Evolutionary conservation across 2,797 vertebrate genomes (phyloP).

Genomic region (Poliocrania exsul): DNA sequence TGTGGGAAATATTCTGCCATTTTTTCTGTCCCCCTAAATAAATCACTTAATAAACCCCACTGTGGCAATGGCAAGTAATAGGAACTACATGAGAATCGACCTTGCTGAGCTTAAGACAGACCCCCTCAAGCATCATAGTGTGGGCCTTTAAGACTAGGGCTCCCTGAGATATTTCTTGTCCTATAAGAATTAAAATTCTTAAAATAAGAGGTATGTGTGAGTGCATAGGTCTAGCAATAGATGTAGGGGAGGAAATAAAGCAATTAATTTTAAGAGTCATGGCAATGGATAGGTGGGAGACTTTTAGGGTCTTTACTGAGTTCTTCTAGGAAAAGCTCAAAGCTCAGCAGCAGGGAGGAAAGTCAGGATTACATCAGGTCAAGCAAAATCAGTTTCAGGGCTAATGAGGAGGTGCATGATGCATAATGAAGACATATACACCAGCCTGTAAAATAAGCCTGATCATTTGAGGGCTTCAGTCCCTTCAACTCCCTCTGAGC

Average conservation of each 20-base stretch:
- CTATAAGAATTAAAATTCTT: background rate
- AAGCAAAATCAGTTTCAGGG: background rate
- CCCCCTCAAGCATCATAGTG: background rate
- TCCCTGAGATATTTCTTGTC: background rate
- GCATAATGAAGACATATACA: background rate
- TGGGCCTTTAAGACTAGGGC: background rate
- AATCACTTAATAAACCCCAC: background rate
- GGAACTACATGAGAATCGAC: background rate
- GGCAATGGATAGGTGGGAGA: background rate
- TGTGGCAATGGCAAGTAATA: background rate
- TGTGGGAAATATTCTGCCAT: background rate
- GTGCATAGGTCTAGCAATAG: background rate
- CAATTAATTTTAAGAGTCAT: background rate
- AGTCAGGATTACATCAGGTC: background rate
- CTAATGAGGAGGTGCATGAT: background rate
- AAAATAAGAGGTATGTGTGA: background rate
- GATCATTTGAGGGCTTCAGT: background rate
- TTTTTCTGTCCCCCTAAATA: background rate
- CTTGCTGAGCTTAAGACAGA: background rate
- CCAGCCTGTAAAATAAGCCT: background rate
- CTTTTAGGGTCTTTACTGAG: background rate
- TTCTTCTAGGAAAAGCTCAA: background rate
- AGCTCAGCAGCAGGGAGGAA: background rate
- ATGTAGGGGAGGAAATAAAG: background rate
- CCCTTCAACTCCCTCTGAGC: background rate